Percentiles rank a stretch among this genome's conserved stretches.
Conservation (phyloP, 2,113 vertebrate species). For the Corythornis vintsioides region DNA sequence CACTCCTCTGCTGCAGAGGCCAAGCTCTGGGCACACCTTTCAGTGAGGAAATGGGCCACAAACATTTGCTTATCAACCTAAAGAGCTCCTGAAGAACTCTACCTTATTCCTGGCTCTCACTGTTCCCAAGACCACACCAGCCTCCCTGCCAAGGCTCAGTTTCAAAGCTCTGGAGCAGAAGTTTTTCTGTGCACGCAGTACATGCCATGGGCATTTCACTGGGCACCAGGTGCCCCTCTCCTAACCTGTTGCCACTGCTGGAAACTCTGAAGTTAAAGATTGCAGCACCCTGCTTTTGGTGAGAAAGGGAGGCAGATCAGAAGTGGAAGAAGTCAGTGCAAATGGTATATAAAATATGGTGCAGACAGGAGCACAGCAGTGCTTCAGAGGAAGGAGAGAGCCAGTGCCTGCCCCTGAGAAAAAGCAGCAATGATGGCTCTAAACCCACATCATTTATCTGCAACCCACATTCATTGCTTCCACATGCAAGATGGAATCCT, state of each 20-base stretch:
- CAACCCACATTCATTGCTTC: slow-evolving; percentile 34
- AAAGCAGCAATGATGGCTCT: neutral
- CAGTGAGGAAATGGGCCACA: neutral
- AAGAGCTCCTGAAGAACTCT: neutral
- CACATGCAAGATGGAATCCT: slow-evolving; percentile 27
- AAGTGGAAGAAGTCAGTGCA: neutral
- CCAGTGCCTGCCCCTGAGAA: neutral
- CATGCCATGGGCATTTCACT: accelerated
- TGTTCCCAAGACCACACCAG: neutral
- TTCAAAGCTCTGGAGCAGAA: neutral
- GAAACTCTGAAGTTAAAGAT: neutral
- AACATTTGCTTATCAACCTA: neutral
- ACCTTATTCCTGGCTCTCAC: neutral
- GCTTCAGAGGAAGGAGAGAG: slow-evolving; percentile 20
- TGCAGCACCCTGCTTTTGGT: neutral
- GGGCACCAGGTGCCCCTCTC: neutral
- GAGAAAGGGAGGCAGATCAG: neutral
- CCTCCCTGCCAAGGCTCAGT: neutral
- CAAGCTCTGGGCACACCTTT: neutral
- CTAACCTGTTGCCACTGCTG: neutral
- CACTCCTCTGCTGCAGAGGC: no score
- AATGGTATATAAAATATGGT: accelerated
- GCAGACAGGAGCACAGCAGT: neutral
- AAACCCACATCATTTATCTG: slow-evolving; percentile 40
- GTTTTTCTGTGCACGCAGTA: neutral